Percentiles rank a stretch among this genome's conserved stretches.
These are phyloP conservation scores for Coenobita brevimanus DNA, from an alignment of 1,140 invertebrate genomes.

Conservation along the genomic window DNA sequence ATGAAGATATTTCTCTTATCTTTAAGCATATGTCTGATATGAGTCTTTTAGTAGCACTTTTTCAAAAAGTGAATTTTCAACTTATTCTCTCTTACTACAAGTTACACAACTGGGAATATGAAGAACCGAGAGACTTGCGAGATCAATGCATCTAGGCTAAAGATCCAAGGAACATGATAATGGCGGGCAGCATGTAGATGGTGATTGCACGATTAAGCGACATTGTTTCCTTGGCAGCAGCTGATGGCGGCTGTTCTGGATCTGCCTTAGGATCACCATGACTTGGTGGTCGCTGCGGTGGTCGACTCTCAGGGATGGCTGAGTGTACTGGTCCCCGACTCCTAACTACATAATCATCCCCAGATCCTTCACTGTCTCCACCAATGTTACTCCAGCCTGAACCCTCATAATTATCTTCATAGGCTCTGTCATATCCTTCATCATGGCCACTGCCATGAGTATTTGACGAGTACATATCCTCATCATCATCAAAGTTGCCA, in stretches of 20 bases:
- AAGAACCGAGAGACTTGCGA: too few species aligned
- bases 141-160: constrained; percentile 29
- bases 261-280: constrained; percentile 21
- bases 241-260: constrained; percentile 38
- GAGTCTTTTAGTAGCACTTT: too few species aligned
- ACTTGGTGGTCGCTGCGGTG: background rate
- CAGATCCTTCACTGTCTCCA: constrained; percentile 31
- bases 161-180: constrained; percentile 62
- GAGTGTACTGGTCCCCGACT: background rate
- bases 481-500: background rate
- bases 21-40: too few species aligned
- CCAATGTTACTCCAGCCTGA: constrained; percentile 33
- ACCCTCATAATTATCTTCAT: constrained; percentile 39
- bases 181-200: constrained; percentile 59
- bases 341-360: background rate
- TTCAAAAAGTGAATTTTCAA: too few species aligned
- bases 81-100: too few species aligned
- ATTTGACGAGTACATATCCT: constrained; percentile 10
- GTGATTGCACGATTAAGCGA: constrained; percentile 60
- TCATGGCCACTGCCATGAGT: background rate
- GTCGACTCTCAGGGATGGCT: background rate
- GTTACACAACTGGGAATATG: background rate
- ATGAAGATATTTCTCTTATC: too few species aligned
- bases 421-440: background rate
- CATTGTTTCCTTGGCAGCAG: constrained; percentile 58